Evolutionary conservation across 30 jellyfish, hydroid and myxozoan genomes (phyloP), one percentile per base, ranked within the genome.

Genomic region (Turritopsis rubra): DNA sequence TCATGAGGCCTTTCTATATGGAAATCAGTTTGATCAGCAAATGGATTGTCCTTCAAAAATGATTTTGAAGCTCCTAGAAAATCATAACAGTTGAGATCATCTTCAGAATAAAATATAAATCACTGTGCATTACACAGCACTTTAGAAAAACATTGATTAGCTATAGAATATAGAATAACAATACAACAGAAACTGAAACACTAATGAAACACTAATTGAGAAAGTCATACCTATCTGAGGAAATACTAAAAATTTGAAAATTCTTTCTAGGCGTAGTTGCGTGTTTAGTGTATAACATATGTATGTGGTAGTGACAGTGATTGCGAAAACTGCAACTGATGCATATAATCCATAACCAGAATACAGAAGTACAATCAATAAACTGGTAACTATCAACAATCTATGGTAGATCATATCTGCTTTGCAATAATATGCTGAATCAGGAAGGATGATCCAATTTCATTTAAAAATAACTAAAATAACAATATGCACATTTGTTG

Each of bases 201-300:
- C n/a, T n/a, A n/a, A n/a, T n/a, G n/a, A n/a, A n/a, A n/a, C n/a
- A n/a, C n/a, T n/a, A n/a, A n/a, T n/a, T n/a, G n/a, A n/a, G n/a
- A n/a, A n/a, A n/a, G n/a, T n/a, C n/a, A 22, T 52, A 31, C 87
- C 82, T 65, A n/a, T 65, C 54, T 94, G 85, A 30, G 75, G 19
- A 27, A 29, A 75, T 53, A 80, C 71, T 53, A 91, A 68, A 9
- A 77, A 71, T 28, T 73, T 52, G 66, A 84, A 88, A 20, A 87
- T 21, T 16, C 75, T 19, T n/a, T 91, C 98, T 52, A 87, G 87
- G 26, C 86, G 90, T 8, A 91, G 54, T 85, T 84, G 96, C 7
- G 91, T 81, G 70, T 87, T 84, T 76, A 91, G 81, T 16, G 79
- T 79, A 71, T 86, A 91, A 76, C 98, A 91, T 7, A 91, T 29